Percentiles rank a stretch among this genome's conserved stretches.
These are phyloP conservation scores for Uropsilus gracilis DNA, from an alignment of 2,113 vertebrate species.

Conservation along the genomic window DNA sequence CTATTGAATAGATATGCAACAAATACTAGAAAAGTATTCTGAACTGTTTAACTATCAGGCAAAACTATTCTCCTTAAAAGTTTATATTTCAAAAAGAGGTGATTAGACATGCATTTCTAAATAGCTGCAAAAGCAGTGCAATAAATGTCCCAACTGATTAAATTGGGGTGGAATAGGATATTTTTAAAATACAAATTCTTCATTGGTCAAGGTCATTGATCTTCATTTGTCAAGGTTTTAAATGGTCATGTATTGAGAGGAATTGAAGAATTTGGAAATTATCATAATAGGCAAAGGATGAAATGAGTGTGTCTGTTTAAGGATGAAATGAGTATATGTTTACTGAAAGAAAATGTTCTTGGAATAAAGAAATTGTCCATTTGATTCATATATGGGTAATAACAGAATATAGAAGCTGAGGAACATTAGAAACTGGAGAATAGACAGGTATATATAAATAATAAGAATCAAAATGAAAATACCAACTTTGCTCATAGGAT, in stretches of 20 bases:
- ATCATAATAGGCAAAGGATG: neutral
- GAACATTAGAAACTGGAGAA: neutral
- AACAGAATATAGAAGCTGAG: neutral
- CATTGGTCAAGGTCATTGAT: neutral
- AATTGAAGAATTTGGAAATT: slow-evolving; percentile 14
- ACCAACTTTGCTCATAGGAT: neutral
- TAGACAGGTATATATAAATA: neutral
- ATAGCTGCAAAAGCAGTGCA: neutral
- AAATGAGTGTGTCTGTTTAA: neutral
- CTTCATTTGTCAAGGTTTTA: neutral
- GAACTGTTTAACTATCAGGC: neutral
- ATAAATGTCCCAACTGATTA: neutral
- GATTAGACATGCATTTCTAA: neutral
- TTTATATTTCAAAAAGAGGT: neutral
- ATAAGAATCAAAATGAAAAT: slow-evolving; percentile 3
- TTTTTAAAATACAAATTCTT: slow-evolving; percentile 11
- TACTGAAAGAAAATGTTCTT: neutral
- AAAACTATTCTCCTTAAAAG: slow-evolving; percentile 6
- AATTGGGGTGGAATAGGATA: too few species aligned
- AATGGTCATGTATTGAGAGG: neutral
- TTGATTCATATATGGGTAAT: neutral
- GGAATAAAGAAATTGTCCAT: neutral
- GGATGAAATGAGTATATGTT: neutral
- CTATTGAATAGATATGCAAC: neutral
- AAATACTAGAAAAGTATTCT: neutral